These are phyloP conservation scores for Cylindroiulus punctatus DNA, from an alignment of 2,888 invertebrate species.

Conservation along the genomic window DNA sequence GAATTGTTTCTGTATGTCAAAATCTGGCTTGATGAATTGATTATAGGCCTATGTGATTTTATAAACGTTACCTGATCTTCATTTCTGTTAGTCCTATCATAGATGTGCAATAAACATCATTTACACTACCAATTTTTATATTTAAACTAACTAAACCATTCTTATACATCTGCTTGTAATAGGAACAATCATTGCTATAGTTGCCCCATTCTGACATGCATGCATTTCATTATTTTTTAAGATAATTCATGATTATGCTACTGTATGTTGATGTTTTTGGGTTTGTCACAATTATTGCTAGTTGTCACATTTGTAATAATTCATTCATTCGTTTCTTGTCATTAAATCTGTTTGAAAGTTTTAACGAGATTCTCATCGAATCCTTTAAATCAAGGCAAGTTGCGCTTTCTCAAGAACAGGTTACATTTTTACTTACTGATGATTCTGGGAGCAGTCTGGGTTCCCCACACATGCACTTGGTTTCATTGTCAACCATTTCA, in stretches of 20 bases:
- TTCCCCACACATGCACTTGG: background rate
- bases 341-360: background rate
- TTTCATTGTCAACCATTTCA: no score
- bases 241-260: background rate
- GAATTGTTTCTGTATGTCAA: no score
- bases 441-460: background rate
- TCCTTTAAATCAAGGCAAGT: background rate
- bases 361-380: background rate
- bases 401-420: no score
- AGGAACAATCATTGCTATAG: background rate
- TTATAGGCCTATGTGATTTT: no score
- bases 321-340: background rate
- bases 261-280: background rate
- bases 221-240: background rate
- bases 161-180: background rate
- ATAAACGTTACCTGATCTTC: no score
- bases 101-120: no score
- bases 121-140: no score
- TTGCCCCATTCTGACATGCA: background rate
- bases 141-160: no score
- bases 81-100: no score
- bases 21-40: no score
- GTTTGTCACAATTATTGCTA: background rate
- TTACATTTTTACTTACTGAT: background rate
- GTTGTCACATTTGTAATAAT: conserved; percentile 13